Evolutionary conservation across 2,888 invertebrate species (phyloP).

Genomic region (Epirrhoe tristata): DNA sequence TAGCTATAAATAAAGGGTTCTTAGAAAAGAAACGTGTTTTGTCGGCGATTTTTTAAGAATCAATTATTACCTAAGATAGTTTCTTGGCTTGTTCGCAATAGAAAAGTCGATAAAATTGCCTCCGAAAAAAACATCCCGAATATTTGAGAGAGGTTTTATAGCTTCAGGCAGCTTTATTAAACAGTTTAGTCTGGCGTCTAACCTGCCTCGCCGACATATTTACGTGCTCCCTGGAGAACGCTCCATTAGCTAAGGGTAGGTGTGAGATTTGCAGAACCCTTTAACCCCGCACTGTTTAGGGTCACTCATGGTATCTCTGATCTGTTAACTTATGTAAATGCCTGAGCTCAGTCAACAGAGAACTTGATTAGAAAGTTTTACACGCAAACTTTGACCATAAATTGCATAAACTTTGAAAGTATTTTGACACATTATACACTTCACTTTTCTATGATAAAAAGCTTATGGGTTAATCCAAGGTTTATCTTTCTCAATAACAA

Average conservation of each 20-base stretch:
- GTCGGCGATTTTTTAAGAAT: no score
- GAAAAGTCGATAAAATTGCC: no score
- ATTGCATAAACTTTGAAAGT: neutral
- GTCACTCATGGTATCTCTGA: slow-evolving; percentile 36
- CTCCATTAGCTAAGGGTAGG: slow-evolving; percentile 41
- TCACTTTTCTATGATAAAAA: no score
- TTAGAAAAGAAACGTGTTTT: no score
- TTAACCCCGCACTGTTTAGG: slow-evolving; percentile 26
- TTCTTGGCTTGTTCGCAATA: no score
- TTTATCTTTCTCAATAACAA: no score
- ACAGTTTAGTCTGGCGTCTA: slow-evolving; percentile 5
- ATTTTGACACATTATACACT: no score
- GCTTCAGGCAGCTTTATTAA: slow-evolving; percentile 1
- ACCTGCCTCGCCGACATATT: slow-evolving; percentile 16
- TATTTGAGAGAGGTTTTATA: no score
- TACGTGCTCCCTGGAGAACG: slow-evolving; percentile 34
- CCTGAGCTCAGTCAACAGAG: neutral
- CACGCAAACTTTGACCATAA: neutral
- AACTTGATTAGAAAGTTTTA: neutral
- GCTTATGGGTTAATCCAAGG: no score
- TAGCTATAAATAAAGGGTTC: no score
- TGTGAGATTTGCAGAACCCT: slow-evolving; percentile 40
- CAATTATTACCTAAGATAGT: no score
- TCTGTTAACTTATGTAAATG: slow-evolving; percentile 17
- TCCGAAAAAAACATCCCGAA: no score